These are phyloP conservation scores for Spheniscus humboldti DNA, from an alignment of 2,797 vertebrate species.

Conservation along the genomic window DNA sequence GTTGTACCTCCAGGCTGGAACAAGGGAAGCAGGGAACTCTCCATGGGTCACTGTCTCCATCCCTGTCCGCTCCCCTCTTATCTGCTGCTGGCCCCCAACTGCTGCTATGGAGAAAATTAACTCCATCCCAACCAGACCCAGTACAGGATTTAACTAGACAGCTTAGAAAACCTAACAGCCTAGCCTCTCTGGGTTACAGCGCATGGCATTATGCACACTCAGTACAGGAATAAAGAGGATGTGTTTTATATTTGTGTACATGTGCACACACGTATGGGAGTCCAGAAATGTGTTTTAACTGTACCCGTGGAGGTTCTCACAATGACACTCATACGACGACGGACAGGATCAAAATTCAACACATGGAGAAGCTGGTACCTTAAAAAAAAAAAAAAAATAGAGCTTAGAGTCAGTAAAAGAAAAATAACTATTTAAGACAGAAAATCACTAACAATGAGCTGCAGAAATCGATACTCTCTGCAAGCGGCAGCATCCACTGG, in stretches of 20 bases:
- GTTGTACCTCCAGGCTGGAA: not conserved
- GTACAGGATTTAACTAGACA: not conserved
- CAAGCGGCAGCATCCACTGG: not conserved
- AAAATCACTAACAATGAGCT: not conserved
- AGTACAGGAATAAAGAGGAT: not conserved
- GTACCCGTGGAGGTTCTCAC: conserved; percentile 84
- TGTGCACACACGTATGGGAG: not conserved
- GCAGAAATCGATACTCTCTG: conserved; percentile 4
- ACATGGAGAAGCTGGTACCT: conserved; percentile 94
- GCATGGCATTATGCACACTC: not conserved
- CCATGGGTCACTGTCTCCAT: not conserved
- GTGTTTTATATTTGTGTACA: not conserved
- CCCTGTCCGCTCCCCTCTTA: not conserved
- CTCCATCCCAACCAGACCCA: not conserved
- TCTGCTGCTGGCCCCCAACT: not conserved
- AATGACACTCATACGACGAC: conserved; percentile 96
- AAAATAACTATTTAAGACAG: not conserved
- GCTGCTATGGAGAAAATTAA: not conserved
- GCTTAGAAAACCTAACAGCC: not conserved
- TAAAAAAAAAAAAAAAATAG: not conserved
- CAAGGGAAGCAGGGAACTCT: not conserved
- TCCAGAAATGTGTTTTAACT: not conserved
- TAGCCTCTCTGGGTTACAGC: not conserved
- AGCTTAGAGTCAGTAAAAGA: not conserved
- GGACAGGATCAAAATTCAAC: conserved; percentile 91